Conservation (phyloP, 37 sponge, comb jelly and placozoan genomes). For the Cliona cf. orientalis region DNA sequence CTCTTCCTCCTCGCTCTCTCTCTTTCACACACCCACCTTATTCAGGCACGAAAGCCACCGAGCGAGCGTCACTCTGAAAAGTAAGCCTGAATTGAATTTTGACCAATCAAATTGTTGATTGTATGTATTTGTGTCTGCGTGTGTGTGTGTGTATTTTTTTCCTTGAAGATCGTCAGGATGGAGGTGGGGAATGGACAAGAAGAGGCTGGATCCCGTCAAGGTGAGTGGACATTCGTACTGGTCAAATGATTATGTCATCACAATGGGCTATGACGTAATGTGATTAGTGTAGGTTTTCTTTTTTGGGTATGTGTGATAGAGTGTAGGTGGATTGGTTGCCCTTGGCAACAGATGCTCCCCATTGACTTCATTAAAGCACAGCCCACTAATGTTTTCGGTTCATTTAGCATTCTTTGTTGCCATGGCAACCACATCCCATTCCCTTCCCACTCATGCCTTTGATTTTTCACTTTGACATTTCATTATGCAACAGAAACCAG, state of each 20-base stretch:
- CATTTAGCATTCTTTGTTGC: too few species aligned
- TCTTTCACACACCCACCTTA: background rate
- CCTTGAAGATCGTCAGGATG: conserved; percentile 34
- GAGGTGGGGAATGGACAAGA: conserved; percentile 69
- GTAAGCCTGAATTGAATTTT: conserved; percentile 8
- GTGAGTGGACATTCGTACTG: too few species aligned
- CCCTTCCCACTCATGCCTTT: too few species aligned
- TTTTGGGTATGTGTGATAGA: too few species aligned
- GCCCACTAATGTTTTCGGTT: too few species aligned
- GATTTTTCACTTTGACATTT: too few species aligned
- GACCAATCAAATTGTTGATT: background rate
- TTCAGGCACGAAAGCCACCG: conserved; percentile 40
- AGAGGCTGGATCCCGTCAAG: conserved; percentile 48
- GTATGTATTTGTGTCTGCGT: background rate
- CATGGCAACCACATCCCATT: too few species aligned
- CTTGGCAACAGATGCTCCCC: too few species aligned
- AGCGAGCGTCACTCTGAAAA: conserved; percentile 38
- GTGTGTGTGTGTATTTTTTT: background rate
- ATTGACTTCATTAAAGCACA: too few species aligned
- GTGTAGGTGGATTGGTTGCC: too few species aligned
- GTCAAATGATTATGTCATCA: background rate
- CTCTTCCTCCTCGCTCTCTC: too few species aligned
- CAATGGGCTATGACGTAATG: background rate
- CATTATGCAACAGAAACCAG: too few species aligned
- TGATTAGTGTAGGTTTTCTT: background rate